A percentile compares a stretch with the other conserved stretches of the same genome.
Evolutionary conservation across 2,888 invertebrate species (phyloP).

Genomic region (Sclerodermus sp.): DNA sequence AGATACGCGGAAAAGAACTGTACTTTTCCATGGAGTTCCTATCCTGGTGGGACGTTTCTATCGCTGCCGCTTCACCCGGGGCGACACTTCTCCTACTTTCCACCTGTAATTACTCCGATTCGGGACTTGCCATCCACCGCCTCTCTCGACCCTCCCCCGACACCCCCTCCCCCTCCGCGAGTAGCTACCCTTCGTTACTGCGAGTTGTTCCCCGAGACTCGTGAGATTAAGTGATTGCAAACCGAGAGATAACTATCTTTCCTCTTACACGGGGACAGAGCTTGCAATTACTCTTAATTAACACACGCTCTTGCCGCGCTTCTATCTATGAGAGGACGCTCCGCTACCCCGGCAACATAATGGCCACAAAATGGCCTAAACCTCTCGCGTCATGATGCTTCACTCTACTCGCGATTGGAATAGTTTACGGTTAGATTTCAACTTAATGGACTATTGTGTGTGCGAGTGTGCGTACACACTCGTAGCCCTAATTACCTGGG

Average conservation of each 20-base stretch:
- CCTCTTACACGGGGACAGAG: conserved; percentile 1
- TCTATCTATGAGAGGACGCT: too few relatives aligned
- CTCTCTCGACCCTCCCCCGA: background rate
- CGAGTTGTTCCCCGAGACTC: background rate
- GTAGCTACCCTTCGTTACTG: conserved; percentile 1
- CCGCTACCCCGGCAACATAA: too few relatives aligned
- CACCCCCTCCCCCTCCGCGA: background rate
- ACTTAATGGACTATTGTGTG: too few relatives aligned
- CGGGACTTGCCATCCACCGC: too few relatives aligned
- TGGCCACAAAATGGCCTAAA: too few relatives aligned
- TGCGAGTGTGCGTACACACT: too few relatives aligned
- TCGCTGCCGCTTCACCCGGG: background rate
- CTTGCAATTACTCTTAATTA: conserved; percentile 31
- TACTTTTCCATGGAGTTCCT: background rate
- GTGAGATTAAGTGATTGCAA: conserved; percentile 25
- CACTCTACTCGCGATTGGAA: too few relatives aligned
- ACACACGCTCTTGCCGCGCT: conserved; percentile 3
- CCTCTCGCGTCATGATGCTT: too few relatives aligned
- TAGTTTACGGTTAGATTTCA: too few relatives aligned
- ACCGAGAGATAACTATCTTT: conserved; percentile 22
- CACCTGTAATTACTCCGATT: conserved; percentile 10
- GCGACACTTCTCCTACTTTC: background rate
- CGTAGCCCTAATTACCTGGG: too few relatives aligned
- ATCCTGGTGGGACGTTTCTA: background rate
- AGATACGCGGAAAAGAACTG: background rate